These are phyloP conservation scores for Papilio glaucus DNA, from an alignment of 1,140 invertebrate genomes.

Conservation along the genomic window DNA sequence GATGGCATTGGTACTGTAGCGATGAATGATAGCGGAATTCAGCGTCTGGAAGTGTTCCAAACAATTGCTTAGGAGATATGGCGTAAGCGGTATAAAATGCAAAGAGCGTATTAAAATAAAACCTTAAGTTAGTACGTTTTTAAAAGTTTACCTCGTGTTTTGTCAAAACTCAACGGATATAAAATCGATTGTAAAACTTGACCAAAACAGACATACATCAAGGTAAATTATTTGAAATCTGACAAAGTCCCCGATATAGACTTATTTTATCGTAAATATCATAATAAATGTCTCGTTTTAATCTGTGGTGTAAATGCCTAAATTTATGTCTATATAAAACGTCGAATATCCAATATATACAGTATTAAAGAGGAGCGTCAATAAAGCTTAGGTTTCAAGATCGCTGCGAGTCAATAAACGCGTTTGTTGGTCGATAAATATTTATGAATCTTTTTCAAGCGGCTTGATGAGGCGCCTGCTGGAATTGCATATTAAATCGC, in stretches of 20 bases:
- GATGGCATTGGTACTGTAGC: not conserved
- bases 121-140: not conserved
- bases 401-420: constrained; percentile 27
- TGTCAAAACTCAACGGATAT: too few species aligned
- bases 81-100: not conserved
- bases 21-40: constrained; percentile 3
- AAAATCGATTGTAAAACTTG: too few species aligned
- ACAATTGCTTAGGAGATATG: not conserved
- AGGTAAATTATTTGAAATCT: not conserved
- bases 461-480: constrained; percentile 25
- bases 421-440: constrained; percentile 29
- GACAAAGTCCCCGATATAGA: not conserved
- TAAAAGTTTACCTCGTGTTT: too few species aligned
- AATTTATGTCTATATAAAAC: not conserved
- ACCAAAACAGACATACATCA: too few species aligned
- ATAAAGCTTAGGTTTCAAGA: constrained; percentile 33
- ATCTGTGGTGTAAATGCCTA: not conserved
- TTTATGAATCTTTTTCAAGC: constrained; percentile 31
- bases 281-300: not conserved
- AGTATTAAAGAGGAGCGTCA: constrained; percentile 5
- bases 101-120: not conserved
- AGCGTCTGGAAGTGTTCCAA: constrained; percentile 2
- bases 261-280: not conserved
- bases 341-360: constrained; percentile 4
- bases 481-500: constrained; percentile 30